Base-by-base conservation (phyloP, 1,140 invertebrate genomes). In the Pseudomyrmex dendroicus region DNA sequence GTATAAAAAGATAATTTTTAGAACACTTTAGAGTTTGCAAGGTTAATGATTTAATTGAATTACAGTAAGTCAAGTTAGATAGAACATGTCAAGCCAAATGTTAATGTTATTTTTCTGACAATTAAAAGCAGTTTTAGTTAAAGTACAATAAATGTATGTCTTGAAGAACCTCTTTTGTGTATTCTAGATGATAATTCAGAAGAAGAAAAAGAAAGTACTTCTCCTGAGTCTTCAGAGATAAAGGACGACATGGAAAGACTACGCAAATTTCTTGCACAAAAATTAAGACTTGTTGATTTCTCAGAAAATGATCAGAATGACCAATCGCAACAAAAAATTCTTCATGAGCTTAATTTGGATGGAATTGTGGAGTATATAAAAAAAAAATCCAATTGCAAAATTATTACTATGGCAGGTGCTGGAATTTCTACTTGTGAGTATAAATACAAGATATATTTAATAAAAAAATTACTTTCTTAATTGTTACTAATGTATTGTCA, bases 381-480 rank as follows among this genome's bases (percentile, higher is more conserved):
- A 85, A 95, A 95, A 87, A 95, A 95, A 17, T 96, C 96, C 85
- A 97, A 97, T 90, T 97, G 96, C 93, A 98, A 98, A 89, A 96
- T 99, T 70, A 97, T 99, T 73, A 98, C 97, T 17, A 96, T 99
- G 96, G 97, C 98, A 84, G 98, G 98, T 74, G 98, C 98, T 88
- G 98, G 98, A 73, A 99, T 99, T 89, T 99, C 98, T 20, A 99
- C 98, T 54, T 97, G 98, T 98, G 95, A 96, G 96, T 96, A 78
- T 77, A 73, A 63, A 77, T 88, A 52, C 20, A 46, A 52, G 22
- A 72, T 25, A 68, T 64, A 13, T 12, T 62, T 50, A 1, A 13
- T 10, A 59, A 4, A 48, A 4, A 48, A 20, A 50, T 52, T 4
- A 7, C 25, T 20, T 67, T 22, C 4, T 67, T 72, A 35, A 35